Evolutionary conservation across 30 jellyfish, hydroid and myxozoan species (phyloP), one percentile per base, ranked within the genome.

Genomic region (Cassiopea andromeda): DNA sequence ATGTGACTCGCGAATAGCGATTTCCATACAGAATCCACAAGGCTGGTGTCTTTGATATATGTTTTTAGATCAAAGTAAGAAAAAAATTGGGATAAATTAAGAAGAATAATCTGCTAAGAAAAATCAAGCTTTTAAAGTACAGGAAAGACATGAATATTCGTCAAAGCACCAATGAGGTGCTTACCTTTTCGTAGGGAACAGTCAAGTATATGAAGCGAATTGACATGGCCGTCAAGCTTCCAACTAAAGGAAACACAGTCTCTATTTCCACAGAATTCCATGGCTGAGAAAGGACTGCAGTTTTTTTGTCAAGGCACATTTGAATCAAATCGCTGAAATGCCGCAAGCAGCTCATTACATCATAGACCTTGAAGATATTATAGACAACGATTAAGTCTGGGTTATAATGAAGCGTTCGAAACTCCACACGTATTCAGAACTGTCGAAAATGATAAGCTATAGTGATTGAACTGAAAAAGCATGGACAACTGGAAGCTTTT

Each of bases 161-260:
- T 46, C 12, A 54, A 54, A 54, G 64, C 12, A 27, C 38, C 38
- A 27, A 27, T 27, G 38, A 58, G 14, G 19, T 64, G 19, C 94
- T 54, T 67, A 92, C 97, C 72, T 83, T 85, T 9, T 88, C 94
- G 27, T 27, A 47, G 16, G 97, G 92, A 0, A 92, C 93, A 73
- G 90, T 19, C 17, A 69, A 69, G 60, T 81, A 67, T 84, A 86
- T 64, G 50, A 92, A 92, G 1, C 86, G 93, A 58, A 90, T 60
- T 45, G 93, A 81, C 19, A 78, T 48, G 27, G 82, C 64, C 10
- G 89, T 73, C 71, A 80, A 50, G 71, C 78, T 73, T 8, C 85
- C 90, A 18, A 74, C 86, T 58, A 78, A 69, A 9, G 81, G 80
- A 72, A 46, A 69, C 12, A 48, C 27, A 2, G 80, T 87, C 69